Evolutionary conservation across 2,797 vertebrate genomes (phyloP), one percentile per base, ranked within the genome.

Genomic region (Protosalanx chinensis): DNA sequence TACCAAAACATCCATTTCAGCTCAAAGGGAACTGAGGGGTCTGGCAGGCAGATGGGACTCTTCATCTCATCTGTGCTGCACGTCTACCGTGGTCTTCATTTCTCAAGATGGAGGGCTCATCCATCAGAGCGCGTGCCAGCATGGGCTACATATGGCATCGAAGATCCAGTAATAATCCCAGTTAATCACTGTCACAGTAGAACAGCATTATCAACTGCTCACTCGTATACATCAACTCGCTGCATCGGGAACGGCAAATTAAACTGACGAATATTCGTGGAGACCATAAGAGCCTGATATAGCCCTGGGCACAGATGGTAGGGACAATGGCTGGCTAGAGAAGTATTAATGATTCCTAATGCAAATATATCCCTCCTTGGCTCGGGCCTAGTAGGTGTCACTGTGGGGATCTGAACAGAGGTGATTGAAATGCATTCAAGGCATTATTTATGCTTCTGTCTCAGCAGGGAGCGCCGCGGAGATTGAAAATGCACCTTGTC

Each of bases 391-490:
- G 68, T 46, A 37, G 16, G 6, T 51, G 20, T 30, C 41, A 53
- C 59, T 70, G 60, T 20, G 27, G 32, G 46, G 75, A 23, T 61
- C 66, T 30, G 30, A 13, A 63, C 74, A 66, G 60, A 35, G 29
- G 67, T 72, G 82, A 82, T 82, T 72, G 74, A 86, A 79, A 77
- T 74, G 72, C 84, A 78, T 78, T 79, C 63, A 73, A 69, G 67
- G 67, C 79, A 81, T 85, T 84, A 85, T 85, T 77, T 71, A 80
- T 71, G 68, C 83, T 70, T 84, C 81, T 81, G 81, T 81, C 76
- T 81, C 37, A 71, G 85, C 79, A 73, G 74, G 68, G 69, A 72
- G 66, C 65, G 51, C 72, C 58, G 72, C 67, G 41, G 67, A 79
- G 71, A 83, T 85, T 77, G 72, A 84, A 77, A 85, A 82, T 77